Evolutionary conservation across 37 sponge, comb jelly and placozoan genomes (phyloP).

Genomic region (Beroe ovata): DNA sequence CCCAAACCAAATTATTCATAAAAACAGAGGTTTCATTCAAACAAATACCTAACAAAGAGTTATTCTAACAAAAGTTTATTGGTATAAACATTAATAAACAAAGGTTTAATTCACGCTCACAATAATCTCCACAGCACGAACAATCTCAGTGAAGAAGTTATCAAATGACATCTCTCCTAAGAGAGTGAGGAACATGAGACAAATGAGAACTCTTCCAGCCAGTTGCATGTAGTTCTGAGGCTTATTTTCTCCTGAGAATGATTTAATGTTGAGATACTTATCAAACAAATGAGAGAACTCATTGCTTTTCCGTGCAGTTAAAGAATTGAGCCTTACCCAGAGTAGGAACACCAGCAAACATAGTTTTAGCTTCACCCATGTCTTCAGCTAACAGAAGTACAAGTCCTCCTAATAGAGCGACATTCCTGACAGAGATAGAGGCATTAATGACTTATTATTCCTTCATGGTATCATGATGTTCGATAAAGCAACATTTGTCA

Average conservation of each 20-base stretch:
- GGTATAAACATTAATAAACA: too few species aligned
- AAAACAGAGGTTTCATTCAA: not conserved
- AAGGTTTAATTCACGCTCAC: slow-evolving; percentile 69
- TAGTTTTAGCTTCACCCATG: slow-evolving; percentile 86
- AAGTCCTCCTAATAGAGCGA: slow-evolving; percentile 87
- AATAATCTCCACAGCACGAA: slow-evolving; percentile 76
- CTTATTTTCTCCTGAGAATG: slow-evolving; percentile 70
- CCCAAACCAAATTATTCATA: not conserved
- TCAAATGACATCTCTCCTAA: slow-evolving; percentile 69
- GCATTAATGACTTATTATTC: not conserved
- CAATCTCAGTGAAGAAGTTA: slow-evolving; percentile 75
- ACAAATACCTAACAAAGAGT: not conserved
- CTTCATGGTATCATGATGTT: too few species aligned
- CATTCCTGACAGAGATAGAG: slow-evolving; percentile 75
- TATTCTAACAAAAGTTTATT: not conserved
- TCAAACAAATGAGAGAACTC: too few species aligned
- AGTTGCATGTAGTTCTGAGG: slow-evolving; percentile 95
- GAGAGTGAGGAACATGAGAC: slow-evolving; percentile 97
- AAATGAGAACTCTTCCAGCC: slow-evolving; percentile 88
- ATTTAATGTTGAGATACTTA: not conserved
- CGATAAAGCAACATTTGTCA: slow-evolving; percentile 8
- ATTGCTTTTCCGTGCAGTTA: too few species aligned
- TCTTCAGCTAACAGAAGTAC: slow-evolving; percentile 89
- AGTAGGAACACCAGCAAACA: slow-evolving; percentile 97
- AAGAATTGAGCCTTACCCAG: too few species aligned